A percentile compares a stretch with the other conserved stretches of the same genome.
These are phyloP conservation scores for Falco rusticolus DNA, from an alignment of 2,797 vertebrate species.

Conservation along the genomic window DNA sequence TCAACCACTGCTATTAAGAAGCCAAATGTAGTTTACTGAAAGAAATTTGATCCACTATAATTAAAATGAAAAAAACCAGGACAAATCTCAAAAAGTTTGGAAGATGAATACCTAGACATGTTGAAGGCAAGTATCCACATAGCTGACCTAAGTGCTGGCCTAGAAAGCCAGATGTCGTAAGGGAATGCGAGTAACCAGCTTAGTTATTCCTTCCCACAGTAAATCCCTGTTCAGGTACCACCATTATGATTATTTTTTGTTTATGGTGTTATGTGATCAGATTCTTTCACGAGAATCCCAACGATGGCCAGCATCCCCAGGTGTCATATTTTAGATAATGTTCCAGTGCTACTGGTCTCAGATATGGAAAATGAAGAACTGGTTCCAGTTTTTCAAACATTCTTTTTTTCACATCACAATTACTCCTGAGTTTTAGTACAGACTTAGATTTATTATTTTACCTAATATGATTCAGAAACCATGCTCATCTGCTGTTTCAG, in stretches of 20 bases:
- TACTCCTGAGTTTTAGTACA: background rate
- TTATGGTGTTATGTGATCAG: conserved; percentile 21
- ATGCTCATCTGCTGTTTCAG: background rate
- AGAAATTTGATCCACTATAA: background rate
- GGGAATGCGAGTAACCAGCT: background rate
- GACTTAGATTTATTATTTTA: background rate
- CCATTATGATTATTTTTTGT: background rate
- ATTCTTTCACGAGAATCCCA: conserved; percentile 43
- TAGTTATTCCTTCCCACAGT: background rate
- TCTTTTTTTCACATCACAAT: background rate
- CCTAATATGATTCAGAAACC: background rate
- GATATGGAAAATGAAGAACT: background rate
- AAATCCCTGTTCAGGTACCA: background rate
- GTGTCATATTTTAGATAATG: background rate
- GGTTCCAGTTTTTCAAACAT: background rate
- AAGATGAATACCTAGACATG: background rate
- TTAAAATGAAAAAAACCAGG: background rate
- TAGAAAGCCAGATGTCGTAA: background rate
- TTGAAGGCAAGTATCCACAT: background rate
- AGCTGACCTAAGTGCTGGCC: background rate
- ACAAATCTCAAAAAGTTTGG: background rate
- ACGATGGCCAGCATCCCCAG: background rate
- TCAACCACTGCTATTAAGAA: background rate
- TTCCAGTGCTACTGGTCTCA: background rate
- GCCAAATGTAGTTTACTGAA: background rate